Conservation (phyloP, 2,888 invertebrate species). For the Muscina levida region DNA sequence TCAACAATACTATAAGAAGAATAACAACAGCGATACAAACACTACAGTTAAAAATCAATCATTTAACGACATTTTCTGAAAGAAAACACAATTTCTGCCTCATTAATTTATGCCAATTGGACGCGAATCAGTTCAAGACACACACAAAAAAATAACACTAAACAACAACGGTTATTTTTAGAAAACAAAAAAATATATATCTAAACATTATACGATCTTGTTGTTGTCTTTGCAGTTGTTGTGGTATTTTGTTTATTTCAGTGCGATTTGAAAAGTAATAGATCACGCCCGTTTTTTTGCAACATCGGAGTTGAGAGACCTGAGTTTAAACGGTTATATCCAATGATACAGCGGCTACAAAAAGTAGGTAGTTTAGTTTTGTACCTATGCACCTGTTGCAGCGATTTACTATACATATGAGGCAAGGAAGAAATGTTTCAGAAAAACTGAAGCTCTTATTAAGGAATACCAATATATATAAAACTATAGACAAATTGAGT, state of each 20-base stretch:
- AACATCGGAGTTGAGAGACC: not conserved
- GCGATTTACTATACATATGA: no score
- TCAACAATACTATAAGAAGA: not conserved
- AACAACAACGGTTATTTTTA: constrained; percentile 3
- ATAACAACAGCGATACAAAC: constrained; percentile 12
- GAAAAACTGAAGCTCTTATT: no score
- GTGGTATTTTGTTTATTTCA: constrained; percentile 2
- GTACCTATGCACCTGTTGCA: no score
- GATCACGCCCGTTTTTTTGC: constrained; percentile 52
- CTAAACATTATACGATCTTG: not conserved
- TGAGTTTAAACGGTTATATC: not conserved
- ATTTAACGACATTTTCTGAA: constrained; percentile 29
- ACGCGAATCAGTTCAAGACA: not conserved
- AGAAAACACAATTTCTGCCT: constrained; percentile 35
- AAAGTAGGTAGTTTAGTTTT: no score
- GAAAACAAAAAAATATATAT: no score
- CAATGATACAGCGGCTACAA: constrained; percentile 1
- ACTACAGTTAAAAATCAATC: constrained; percentile 44
- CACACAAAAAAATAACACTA: not conserved
- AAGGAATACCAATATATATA: no score
- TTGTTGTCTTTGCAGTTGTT: constrained; percentile 14
- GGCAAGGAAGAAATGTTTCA: no score
- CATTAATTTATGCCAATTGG: constrained; percentile 54
- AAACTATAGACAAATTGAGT: no score
- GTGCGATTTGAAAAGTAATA: constrained; percentile 37